Evolutionary conservation across 2,797 vertebrate species (phyloP).

Genomic region (Arvicola amphibius): DNA sequence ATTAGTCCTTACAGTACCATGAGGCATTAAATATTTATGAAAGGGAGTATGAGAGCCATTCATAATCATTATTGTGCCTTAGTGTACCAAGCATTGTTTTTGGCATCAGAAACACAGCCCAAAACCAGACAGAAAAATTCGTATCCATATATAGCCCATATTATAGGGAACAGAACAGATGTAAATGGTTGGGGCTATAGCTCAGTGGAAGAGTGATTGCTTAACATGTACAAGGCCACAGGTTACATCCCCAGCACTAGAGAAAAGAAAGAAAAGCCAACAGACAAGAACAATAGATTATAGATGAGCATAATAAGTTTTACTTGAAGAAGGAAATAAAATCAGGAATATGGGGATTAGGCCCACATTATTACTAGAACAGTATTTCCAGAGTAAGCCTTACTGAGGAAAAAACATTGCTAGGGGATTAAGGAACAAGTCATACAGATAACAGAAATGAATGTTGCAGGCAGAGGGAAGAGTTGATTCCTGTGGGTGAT

Average conservation of each 20-base stretch:
- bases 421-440: not conserved
- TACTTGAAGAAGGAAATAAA: constrained; percentile 9
- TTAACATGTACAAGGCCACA: not conserved
- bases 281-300: not conserved
- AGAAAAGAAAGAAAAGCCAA: not conserved
- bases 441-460: not conserved
- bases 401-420: not conserved
- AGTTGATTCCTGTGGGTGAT: not conserved
- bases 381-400: not conserved
- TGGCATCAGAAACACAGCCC: not conserved
- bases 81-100: not conserved
- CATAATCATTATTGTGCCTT: not conserved
- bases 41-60: not conserved
- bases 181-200: not conserved
- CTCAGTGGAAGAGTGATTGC: not conserved
- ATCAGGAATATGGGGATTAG: not conserved
- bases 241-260: not conserved
- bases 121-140: not conserved
- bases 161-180: constrained; percentile 6
- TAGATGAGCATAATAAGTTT: not conserved
- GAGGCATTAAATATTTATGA: constrained; percentile 41
- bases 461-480: not conserved
- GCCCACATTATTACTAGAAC: not conserved
- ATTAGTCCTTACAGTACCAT: constrained; percentile 14
- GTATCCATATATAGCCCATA: not conserved